Percentiles rank a stretch among this genome's conserved stretches.
Evolutionary conservation across 2,797 vertebrate species (phyloP).

Genomic region (Discoglossus pictus): DNA sequence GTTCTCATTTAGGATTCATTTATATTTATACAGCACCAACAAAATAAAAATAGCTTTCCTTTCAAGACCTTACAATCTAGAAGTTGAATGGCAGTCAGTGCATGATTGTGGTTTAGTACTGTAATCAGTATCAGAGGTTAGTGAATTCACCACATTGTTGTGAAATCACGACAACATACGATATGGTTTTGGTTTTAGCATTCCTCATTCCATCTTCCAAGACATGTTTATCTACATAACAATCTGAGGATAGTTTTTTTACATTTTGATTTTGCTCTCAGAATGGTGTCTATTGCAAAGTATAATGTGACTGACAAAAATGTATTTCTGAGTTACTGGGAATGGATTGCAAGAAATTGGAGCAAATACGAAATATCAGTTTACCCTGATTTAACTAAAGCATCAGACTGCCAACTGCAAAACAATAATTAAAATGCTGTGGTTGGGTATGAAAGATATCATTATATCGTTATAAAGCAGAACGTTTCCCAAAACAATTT

Average conservation of each 20-base stretch:
- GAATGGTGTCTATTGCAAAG: conserved; percentile 16
- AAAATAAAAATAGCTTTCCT: no score
- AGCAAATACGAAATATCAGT: conserved; percentile 34
- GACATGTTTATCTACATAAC: conserved; percentile 7
- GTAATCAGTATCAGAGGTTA: no score
- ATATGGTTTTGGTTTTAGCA: background rate
- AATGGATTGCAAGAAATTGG: conserved; percentile 11
- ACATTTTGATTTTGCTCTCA: background rate
- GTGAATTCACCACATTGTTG: no score
- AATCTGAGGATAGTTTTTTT: conserved; percentile 8
- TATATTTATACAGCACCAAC: no score
- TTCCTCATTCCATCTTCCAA: background rate
- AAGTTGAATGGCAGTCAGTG: no score
- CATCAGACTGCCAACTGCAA: conserved; percentile 42
- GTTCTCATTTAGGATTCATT: no score
- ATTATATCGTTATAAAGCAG: conserved; percentile 49
- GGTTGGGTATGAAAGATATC: conserved; percentile 47
- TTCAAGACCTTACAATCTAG: no score
- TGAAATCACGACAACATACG: no score
- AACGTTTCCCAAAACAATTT: conserved; percentile 37
- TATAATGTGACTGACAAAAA: conserved; percentile 25
- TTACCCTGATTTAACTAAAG: conserved; percentile 35
- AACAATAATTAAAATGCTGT: conserved; percentile 48
- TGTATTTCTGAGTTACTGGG: conserved; percentile 20
- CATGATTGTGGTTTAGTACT: no score